Evolutionary conservation across 2,113 vertebrate genomes (phyloP).

Genomic region (Tupaia tana): DNA sequence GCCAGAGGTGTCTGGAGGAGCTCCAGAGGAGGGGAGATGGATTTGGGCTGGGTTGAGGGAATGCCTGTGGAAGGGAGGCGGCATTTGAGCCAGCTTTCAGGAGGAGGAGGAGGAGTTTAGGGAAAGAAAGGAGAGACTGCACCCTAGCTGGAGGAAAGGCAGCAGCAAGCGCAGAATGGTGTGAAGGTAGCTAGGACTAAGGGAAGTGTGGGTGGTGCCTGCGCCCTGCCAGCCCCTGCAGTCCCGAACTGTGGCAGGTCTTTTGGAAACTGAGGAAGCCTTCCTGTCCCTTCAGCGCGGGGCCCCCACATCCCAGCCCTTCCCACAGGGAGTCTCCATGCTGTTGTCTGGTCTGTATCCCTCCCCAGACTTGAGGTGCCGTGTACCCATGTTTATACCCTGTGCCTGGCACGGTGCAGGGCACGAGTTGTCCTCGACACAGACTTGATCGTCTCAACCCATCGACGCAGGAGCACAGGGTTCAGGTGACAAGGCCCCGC

Average conservation of each 20-base stretch:
- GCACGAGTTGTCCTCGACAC: not conserved
- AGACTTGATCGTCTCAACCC: too few relatives aligned
- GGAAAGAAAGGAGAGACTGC: constrained; percentile 33
- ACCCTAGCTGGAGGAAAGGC: constrained; percentile 20
- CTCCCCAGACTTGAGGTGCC: not conserved
- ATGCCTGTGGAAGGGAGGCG: constrained; percentile 4
- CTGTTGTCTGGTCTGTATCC: fast-evolving
- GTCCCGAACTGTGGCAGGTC: not conserved
- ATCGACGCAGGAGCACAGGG: too few relatives aligned
- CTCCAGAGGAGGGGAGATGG: constrained; percentile 2
- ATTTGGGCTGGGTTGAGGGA: constrained; percentile 28
- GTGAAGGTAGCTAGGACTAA: fast-evolving
- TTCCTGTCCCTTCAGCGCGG: not conserved
- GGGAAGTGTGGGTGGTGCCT: not conserved
- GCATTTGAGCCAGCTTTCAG: not conserved
- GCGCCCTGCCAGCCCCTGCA: not conserved
- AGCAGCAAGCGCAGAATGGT: not conserved
- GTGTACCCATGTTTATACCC: not conserved
- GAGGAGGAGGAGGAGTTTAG: not conserved
- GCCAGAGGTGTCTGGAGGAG: not conserved
- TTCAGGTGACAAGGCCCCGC: too few relatives aligned
- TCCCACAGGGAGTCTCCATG: fast-evolving
- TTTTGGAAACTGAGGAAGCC: not conserved
- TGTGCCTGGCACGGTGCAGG: fast-evolving
- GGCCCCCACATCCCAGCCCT: not conserved